These are phyloP conservation scores for Agrilus cyanescens DNA, from an alignment of 2,888 invertebrate genomes.

Conservation along the genomic window DNA sequence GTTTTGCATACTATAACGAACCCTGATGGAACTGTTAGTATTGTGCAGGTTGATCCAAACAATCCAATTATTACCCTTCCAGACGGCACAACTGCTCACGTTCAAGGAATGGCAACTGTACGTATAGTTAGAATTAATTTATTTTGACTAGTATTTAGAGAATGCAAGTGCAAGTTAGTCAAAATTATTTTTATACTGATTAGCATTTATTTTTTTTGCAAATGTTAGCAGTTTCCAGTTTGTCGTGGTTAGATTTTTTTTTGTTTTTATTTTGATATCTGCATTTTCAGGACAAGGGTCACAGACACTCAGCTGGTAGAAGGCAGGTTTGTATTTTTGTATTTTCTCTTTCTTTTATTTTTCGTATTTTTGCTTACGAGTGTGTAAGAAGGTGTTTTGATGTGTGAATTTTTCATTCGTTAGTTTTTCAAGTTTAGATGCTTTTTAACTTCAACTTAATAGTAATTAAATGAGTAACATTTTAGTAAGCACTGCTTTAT, in stretches of 20 bases:
- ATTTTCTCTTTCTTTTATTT: not conserved
- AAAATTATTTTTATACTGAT: not conserved
- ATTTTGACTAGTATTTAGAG: conserved; percentile 1
- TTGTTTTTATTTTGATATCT: not conserved
- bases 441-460: no score
- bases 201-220: not conserved
- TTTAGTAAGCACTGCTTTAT: no score
- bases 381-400: no score
- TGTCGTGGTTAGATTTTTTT: conserved; percentile 24
- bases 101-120: conserved; percentile 61
- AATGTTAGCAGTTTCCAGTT: not conserved
- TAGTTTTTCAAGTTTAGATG: no score
- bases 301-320: not conserved
- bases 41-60: conserved; percentile 89
- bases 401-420: no score
- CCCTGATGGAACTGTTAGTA: conserved; percentile 90
- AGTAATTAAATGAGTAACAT: no score
- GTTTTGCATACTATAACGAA: conserved; percentile 93
- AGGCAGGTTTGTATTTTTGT: conserved; percentile 6
- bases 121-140: conserved; percentile 2
- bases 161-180: conserved; percentile 1
- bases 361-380: conserved; percentile 1
- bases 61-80: conserved; percentile 91
- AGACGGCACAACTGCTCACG: conserved; percentile 91
- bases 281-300: conserved; percentile 2